Evolutionary conservation across 2,113 vertebrate species (phyloP).

Genomic region (Grallaria varia): DNA sequence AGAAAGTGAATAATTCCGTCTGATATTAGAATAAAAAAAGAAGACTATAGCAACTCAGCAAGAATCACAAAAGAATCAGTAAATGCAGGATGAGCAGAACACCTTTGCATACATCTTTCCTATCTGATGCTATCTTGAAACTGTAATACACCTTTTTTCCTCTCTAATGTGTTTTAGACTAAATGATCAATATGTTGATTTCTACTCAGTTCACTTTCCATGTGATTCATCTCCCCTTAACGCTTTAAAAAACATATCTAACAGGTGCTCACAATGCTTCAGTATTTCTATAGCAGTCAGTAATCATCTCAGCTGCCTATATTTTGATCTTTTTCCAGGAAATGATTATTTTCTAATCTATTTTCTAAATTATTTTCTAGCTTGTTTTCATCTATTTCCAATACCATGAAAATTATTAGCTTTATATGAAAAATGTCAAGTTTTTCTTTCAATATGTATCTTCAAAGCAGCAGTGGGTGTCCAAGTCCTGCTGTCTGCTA

Average conservation of each 20-base stretch:
- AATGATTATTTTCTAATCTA: neutral
- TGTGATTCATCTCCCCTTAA: neutral
- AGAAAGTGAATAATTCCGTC: neutral
- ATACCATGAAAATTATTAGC: conserved; percentile 11
- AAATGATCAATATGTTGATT: neutral
- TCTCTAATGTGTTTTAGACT: neutral
- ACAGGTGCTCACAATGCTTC: neutral
- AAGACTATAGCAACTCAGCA: neutral
- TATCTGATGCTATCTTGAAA: neutral
- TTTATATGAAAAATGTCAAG: conserved; percentile 23
- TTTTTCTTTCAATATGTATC: neutral
- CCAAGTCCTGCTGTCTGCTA: conserved; percentile 47
- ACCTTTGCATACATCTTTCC: neutral
- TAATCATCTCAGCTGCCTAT: neutral
- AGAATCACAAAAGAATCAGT: neutral
- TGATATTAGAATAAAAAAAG: neutral
- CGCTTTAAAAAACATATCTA: neutral
- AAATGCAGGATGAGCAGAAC: neutral
- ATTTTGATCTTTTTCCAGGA: neutral
- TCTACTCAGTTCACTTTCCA: neutral
- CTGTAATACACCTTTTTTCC: neutral
- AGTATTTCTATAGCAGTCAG: neutral
- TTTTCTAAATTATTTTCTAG: too few relatives aligned
- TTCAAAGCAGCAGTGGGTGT: conserved; percentile 31
- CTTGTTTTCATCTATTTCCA: too few relatives aligned